Percentiles rank a stretch among this genome's conserved stretches.
Evolutionary conservation across 2,888 invertebrate species (phyloP).

Genomic region (Brachyopa scutellaris): DNA sequence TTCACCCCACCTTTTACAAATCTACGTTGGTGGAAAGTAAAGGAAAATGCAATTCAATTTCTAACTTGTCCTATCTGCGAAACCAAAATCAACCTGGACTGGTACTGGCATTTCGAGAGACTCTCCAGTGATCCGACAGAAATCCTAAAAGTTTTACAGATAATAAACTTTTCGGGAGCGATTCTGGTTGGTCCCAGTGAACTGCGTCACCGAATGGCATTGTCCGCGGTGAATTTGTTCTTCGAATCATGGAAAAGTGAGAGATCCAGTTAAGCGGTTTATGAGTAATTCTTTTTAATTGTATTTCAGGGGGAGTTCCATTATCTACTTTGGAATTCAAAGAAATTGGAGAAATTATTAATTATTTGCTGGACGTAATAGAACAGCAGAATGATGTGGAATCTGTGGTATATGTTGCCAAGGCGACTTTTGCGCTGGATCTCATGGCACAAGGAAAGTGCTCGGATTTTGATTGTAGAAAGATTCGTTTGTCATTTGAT

Average conservation of each 20-base stretch:
- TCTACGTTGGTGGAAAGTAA: conserved; percentile 75
- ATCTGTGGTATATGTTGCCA: conserved; percentile 26
- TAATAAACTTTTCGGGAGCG: not conserved
- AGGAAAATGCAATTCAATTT: not conserved
- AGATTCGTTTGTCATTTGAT: conserved; percentile 38
- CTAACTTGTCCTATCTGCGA: conserved; percentile 39
- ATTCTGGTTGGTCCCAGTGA: conserved; percentile 3
- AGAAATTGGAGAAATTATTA: conserved; percentile 11
- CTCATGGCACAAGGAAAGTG: conserved; percentile 33
- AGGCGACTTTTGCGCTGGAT: conserved; percentile 42
- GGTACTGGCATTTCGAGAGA: conserved; percentile 22
- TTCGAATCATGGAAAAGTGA: conserved; percentile 35
- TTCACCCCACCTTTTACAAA: conserved; percentile 72
- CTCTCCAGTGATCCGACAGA: not conserved
- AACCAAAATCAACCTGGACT: conserved; percentile 4
- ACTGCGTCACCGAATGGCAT: conserved; percentile 32
- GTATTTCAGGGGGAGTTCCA: conserved; percentile 6
- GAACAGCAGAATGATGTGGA: conserved; percentile 41
- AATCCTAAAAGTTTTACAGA: not conserved
- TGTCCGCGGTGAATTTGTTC: not conserved
- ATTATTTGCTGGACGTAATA: conserved; percentile 17
- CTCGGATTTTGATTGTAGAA: conserved; percentile 21
- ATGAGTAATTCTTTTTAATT: not conserved
- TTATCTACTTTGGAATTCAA: not conserved
- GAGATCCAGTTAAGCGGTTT: not conserved